phyloP scores from a whole-genome alignment of 2,113 vertebrate genomes.

The Planiliza haematocheilus region DNA sequence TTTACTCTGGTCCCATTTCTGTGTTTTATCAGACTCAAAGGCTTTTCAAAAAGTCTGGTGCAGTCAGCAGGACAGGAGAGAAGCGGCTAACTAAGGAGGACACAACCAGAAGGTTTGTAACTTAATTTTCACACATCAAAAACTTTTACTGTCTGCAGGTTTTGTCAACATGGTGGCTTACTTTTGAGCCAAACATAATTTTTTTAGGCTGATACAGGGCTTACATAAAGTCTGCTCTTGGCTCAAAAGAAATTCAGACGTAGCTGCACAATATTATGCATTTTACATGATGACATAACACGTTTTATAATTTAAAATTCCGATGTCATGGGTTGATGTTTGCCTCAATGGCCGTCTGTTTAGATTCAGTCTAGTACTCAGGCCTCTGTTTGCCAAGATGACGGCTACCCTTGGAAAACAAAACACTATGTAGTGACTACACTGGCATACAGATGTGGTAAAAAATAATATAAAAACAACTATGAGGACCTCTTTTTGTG shows the following conservation, averaged over 20 bases:
- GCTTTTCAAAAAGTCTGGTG: constrained; percentile 38
- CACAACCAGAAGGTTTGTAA: constrained; percentile 26
- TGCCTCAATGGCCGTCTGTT: neutral
- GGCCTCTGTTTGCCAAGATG: constrained; percentile 12
- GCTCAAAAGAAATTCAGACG: neutral
- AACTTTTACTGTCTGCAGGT: neutral
- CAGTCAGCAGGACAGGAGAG: constrained; percentile 26
- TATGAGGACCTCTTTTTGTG: no score
- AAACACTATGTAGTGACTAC: neutral
- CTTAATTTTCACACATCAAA: neutral
- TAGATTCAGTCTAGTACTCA: neutral
- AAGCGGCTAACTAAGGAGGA: neutral
- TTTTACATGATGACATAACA: neutral
- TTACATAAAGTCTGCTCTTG: neutral
- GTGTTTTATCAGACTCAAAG: constrained; percentile 18
- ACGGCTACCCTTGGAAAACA: constrained; percentile 26
- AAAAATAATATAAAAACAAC: no score
- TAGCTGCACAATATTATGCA: neutral
- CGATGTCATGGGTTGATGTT: neutral
- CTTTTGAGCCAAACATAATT: constrained; percentile 1
- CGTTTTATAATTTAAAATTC: neutral
- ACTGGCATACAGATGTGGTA: no score
- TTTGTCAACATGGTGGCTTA: neutral
- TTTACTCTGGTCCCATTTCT: constrained; percentile 18
- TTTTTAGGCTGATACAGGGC: neutral